phyloP scores from a whole-genome alignment of 2,888 invertebrate genomes.

The Callinectes sapidus region DNA sequence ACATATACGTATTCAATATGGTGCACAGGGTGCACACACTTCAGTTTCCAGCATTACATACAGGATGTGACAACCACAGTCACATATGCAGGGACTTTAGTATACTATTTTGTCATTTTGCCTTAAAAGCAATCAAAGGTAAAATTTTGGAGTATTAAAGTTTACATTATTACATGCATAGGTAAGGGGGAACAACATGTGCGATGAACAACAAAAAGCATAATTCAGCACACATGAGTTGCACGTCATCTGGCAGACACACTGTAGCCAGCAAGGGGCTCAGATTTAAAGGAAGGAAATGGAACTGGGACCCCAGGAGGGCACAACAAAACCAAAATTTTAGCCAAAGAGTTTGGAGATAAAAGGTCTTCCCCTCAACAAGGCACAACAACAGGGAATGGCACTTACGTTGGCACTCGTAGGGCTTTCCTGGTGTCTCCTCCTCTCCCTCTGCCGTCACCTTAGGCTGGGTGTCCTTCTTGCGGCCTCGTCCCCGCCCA shows the following conservation, averaged over 20 bases:
- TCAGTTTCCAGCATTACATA: no score
- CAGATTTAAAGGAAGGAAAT: not conserved
- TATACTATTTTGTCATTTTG: not conserved
- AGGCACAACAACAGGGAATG: not conserved
- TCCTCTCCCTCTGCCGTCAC: constrained; percentile 57
- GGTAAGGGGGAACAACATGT: not conserved
- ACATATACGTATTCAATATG: no score
- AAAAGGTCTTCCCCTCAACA: not conserved
- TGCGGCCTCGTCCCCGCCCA: constrained; percentile 55
- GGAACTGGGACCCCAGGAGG: not conserved
- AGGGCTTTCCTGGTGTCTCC: constrained; percentile 65
- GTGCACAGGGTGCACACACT: no score
- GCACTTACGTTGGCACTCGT: constrained; percentile 68
- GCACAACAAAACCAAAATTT: not conserved
- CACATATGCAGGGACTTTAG: not conserved
- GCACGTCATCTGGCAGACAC: not conserved
- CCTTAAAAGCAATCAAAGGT: not conserved
- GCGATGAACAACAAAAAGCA: not conserved
- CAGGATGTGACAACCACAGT: not conserved
- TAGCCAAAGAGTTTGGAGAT: not conserved
- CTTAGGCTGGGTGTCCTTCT: constrained; percentile 55
- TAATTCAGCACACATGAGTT: not conserved
- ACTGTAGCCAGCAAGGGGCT: not conserved
- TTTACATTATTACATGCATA: not conserved
- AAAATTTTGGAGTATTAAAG: not conserved